These are phyloP conservation scores for Nephrocerus scutellatus DNA, from an alignment of 2,888 invertebrate species.

Conservation along the genomic window DNA sequence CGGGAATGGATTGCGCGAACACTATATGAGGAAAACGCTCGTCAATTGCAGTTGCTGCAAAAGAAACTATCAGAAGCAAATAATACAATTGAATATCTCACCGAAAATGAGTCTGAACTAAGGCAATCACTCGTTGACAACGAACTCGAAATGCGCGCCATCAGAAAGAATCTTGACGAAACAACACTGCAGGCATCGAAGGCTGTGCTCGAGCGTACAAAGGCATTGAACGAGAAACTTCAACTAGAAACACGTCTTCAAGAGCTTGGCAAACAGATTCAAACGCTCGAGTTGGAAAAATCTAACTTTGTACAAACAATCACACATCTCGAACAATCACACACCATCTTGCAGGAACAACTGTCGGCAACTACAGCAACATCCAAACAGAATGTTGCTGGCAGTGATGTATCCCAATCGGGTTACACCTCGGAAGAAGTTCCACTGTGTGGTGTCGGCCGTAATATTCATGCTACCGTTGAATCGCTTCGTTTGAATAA, in stretches of 20 bases:
- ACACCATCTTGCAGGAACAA: conserved; percentile 28
- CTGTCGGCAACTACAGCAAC: conserved; percentile 21
- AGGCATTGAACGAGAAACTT: conserved; percentile 63
- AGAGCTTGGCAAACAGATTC: conserved; percentile 30
- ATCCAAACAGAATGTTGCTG: conserved; percentile 10
- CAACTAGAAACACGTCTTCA: conserved; percentile 52
- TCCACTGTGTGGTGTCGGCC: conserved; percentile 21
- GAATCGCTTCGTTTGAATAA: conserved; percentile 43
- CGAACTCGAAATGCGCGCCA: conserved; percentile 51
- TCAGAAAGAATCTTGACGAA: conserved; percentile 64
- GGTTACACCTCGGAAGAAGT: conserved; percentile 50
- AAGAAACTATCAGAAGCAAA: conserved; percentile 48
- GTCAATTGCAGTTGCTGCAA: conserved; percentile 48
- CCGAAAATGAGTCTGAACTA: conserved; percentile 47
- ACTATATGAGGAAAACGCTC: conserved; percentile 51
- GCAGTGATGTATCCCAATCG: conserved; percentile 41
- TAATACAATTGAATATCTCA: conserved; percentile 39
- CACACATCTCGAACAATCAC: conserved; percentile 29
- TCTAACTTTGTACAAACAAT: conserved; percentile 28
- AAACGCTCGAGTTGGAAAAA: conserved; percentile 34
- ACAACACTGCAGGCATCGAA: conserved; percentile 68
- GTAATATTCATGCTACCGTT: no score
- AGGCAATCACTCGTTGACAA: conserved; percentile 40
- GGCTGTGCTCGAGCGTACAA: conserved; percentile 65
- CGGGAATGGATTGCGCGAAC: conserved; percentile 53